Conservation (phyloP, 2,888 invertebrate species). For the Coleophora deauratella region DNA sequence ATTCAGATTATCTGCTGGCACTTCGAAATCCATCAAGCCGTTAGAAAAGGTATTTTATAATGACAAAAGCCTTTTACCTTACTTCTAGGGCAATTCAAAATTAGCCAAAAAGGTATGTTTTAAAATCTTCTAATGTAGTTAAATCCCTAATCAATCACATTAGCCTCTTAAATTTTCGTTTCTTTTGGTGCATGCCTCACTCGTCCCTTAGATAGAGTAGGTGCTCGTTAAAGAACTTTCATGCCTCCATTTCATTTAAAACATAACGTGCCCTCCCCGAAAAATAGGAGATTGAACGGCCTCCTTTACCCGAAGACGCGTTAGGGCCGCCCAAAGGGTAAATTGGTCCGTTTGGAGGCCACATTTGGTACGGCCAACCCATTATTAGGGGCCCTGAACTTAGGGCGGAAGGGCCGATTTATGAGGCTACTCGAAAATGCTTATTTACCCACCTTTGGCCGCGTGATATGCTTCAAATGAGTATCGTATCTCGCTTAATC, state of each 20-base stretch:
- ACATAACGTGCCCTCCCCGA: slow-evolving; percentile 38
- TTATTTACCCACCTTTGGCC: slow-evolving; percentile 21
- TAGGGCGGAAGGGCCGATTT: slow-evolving; percentile 31
- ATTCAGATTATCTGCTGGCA: no score
- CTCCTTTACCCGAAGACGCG: slow-evolving; percentile 34
- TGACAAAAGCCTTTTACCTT: no score
- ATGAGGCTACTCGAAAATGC: slow-evolving; percentile 24
- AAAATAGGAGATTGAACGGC: slow-evolving; percentile 40
- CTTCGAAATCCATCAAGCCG: no score
- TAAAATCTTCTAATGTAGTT: no score
- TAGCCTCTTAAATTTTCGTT: no score
- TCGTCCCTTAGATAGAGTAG: no score
- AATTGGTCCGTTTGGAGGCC: slow-evolving; percentile 44
- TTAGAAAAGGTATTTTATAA: no score
- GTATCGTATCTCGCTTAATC: slow-evolving; percentile 7
- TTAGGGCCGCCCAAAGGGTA: slow-evolving; percentile 35
- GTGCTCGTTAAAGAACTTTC: neutral
- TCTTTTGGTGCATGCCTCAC: no score
- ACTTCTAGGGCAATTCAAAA: no score
- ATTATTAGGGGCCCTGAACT: slow-evolving; percentile 44
- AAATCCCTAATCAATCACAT: no score
- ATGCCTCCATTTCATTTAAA: slow-evolving; percentile 35
- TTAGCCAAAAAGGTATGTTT: no score
- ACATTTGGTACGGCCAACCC: slow-evolving; percentile 41
- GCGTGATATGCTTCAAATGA: slow-evolving; percentile 10